Conservation (phyloP, 2,113 vertebrate species). For the Clupea harengus region DNA sequence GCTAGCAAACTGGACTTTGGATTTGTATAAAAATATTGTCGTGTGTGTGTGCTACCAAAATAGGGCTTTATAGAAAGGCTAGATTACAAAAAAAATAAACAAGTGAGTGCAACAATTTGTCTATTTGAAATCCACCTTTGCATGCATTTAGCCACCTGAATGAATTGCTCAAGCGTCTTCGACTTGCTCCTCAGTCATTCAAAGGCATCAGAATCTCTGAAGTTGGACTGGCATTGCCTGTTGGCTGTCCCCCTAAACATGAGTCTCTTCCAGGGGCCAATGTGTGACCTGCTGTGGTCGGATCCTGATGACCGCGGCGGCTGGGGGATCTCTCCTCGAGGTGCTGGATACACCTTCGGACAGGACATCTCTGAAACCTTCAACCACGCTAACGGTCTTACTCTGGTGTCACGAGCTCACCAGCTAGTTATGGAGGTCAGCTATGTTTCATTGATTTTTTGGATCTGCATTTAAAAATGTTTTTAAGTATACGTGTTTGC, state of each 20-base stretch:
- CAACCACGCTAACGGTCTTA: slow-evolving; percentile 91
- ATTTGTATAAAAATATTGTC: not conserved
- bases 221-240: too few relatives aligned
- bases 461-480: not conserved
- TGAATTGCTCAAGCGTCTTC: not conserved
- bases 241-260: too few relatives aligned
- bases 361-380: slow-evolving; percentile 93
- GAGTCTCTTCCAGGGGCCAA: slow-evolving; percentile 75
- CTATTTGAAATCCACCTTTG: not conserved
- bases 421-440: slow-evolving; percentile 89
- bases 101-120: not conserved
- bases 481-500: not conserved
- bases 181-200: too few relatives aligned
- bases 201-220: too few relatives aligned
- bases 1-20: not conserved
- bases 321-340: slow-evolving; percentile 90
- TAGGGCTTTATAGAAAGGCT: not conserved
- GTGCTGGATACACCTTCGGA: slow-evolving; percentile 88
- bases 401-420: slow-evolving; percentile 88
- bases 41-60: not conserved
- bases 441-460: not conserved
- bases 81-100: not conserved
- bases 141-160: not conserved
- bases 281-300: slow-evolving; percentile 91
- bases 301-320: slow-evolving; percentile 89